A percentile compares a stretch with the other conserved stretches of the same genome.
Evolutionary conservation across 2,797 vertebrate species (phyloP).

Genomic region (Choloepus didactylus): DNA sequence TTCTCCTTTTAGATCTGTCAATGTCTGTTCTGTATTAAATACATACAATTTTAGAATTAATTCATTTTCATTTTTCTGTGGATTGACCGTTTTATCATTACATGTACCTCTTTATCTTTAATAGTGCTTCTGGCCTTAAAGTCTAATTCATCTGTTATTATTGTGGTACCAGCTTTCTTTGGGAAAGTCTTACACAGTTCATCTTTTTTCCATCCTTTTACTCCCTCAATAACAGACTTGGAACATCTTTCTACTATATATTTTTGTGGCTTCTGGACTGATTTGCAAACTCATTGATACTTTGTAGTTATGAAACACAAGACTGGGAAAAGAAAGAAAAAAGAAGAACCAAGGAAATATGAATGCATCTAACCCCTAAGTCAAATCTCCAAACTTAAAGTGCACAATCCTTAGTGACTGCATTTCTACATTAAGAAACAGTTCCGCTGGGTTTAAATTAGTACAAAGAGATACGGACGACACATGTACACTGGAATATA

Average conservation of each 20-base stretch:
- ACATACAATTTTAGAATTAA: not conserved
- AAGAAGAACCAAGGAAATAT: not conserved
- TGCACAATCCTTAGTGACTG: not conserved
- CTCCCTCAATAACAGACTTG: not conserved
- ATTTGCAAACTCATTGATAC: not conserved
- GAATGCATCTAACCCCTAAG: not conserved
- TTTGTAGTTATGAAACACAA: conserved; percentile 9
- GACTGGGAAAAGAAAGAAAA: not conserved
- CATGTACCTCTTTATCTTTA: not conserved
- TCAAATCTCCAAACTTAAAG: not conserved
- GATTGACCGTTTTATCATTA: not conserved
- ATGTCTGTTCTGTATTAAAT: not conserved
- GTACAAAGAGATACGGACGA: not conserved
- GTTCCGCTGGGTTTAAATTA: not conserved
- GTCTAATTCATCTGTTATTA: not conserved
- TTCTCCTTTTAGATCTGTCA: not conserved
- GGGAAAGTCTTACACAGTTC: not conserved
- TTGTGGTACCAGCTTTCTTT: not conserved
- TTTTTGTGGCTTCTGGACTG: not conserved
- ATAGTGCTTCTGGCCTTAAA: not conserved
- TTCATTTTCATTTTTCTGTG: not conserved
- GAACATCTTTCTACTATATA: not conserved
- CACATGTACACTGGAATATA: not conserved
- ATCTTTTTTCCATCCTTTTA: not conserved
- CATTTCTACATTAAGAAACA: not conserved